Evolutionary conservation across 1,140 invertebrate species (phyloP).

Genomic region (Archegozetes longisetosus): DNA sequence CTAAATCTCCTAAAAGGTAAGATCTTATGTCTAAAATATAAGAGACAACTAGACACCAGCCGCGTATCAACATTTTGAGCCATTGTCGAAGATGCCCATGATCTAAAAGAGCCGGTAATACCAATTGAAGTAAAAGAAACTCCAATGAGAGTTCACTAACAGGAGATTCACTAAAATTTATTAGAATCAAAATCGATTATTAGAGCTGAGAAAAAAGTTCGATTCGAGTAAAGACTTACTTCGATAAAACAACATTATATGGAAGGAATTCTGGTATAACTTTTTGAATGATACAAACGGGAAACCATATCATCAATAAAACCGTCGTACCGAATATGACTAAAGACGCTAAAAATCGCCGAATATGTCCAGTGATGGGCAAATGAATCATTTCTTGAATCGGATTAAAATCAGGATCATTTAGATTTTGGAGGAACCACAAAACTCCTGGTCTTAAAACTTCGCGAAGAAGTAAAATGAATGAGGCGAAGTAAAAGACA

Average conservation of each 20-base stretch:
- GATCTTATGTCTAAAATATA: slow-evolving; percentile 71
- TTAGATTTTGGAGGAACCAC: slow-evolving; percentile 91
- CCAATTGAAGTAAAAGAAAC: slow-evolving; percentile 81
- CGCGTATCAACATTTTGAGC: slow-evolving; percentile 66
- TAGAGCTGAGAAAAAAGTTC: slow-evolving; percentile 4
- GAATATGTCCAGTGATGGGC: slow-evolving; percentile 72
- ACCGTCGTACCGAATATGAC: slow-evolving; percentile 93
- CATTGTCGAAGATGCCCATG: slow-evolving; percentile 86
- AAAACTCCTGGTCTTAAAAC: slow-evolving; percentile 85
- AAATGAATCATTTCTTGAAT: slow-evolving; percentile 98
- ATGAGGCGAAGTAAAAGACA: slow-evolving; percentile 98
- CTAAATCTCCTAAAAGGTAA: slow-evolving; percentile 58
- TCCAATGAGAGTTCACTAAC: slow-evolving; percentile 76
- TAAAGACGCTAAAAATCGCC: slow-evolving; percentile 74
- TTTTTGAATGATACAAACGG: slow-evolving; percentile 68
- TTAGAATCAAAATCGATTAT: slow-evolving; percentile 8
- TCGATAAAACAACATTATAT: slow-evolving; percentile 59
- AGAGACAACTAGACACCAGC: slow-evolving; percentile 72
- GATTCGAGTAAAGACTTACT: slow-evolving; percentile 26
- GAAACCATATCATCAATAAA: slow-evolving; percentile 87
- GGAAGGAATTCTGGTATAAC: slow-evolving; percentile 75
- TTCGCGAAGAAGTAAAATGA: slow-evolving; percentile 80
- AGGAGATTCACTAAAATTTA: slow-evolving; percentile 42
- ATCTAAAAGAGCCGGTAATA: slow-evolving; percentile 84
- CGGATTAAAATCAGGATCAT: slow-evolving; percentile 97